Percentiles rank a stretch among this genome's conserved stretches.
These are phyloP conservation scores for Littorina saxatilis DNA, from an alignment of 1,140 invertebrate genomes.

Conservation along the genomic window DNA sequence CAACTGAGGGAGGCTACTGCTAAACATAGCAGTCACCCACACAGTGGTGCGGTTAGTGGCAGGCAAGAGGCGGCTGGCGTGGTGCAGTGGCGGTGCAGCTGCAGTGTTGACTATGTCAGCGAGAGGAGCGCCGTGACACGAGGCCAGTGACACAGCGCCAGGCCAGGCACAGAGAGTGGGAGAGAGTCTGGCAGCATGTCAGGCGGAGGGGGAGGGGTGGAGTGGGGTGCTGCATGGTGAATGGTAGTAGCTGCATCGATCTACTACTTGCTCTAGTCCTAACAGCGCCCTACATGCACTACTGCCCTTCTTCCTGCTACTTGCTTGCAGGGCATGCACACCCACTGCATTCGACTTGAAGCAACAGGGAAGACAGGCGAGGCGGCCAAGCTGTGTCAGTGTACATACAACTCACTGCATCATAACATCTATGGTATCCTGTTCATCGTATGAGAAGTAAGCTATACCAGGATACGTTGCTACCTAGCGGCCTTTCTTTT, in stretches of 20 bases:
- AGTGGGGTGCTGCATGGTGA: slow-evolving; percentile 25
- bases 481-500: no score
- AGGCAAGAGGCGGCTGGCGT: slow-evolving; percentile 32
- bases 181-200: slow-evolving; percentile 27
- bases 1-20: slow-evolving; percentile 33
- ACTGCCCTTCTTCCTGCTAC: neutral
- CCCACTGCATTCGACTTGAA: slow-evolving; percentile 2
- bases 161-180: slow-evolving; percentile 10
- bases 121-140: slow-evolving; percentile 16
- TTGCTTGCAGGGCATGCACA: slow-evolving; percentile 8
- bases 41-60: slow-evolving; percentile 32
- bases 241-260: slow-evolving; percentile 28
- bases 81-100: slow-evolving; percentile 11
- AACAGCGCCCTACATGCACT: slow-evolving; percentile 20
- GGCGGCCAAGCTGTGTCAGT: neutral
- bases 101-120: neutral
- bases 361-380: neutral
- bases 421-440: slow-evolving; percentile 25
- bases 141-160: slow-evolving; percentile 28
- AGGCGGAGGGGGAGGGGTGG: neutral
- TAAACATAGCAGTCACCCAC: slow-evolving; percentile 40
- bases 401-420: neutral
- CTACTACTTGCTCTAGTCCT: slow-evolving; percentile 24
- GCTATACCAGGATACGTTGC: no score
- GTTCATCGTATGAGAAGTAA: neutral